phyloP scores from a whole-genome alignment of 2,888 invertebrate genomes.

The Cremastobaeus sp. region DNA sequence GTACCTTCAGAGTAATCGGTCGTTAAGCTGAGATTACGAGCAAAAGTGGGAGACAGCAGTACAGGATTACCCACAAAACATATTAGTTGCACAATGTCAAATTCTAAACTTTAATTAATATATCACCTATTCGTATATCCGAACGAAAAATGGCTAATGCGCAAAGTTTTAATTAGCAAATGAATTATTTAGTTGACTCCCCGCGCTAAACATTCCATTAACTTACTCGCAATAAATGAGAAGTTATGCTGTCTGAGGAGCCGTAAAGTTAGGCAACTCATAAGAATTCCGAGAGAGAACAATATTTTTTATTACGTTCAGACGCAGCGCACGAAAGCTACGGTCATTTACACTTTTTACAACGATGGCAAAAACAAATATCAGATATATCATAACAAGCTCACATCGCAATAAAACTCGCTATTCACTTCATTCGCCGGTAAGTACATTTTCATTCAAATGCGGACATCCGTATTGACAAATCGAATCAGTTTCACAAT shows the following conservation, averaged over 20 bases:
- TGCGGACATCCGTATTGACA: conserved; percentile 4
- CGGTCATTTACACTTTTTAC: no score
- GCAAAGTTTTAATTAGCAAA: no score
- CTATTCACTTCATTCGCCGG: background rate
- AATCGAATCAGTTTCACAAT: conserved; percentile 3
- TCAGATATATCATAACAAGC: no score
- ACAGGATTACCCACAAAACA: conserved; percentile 38
- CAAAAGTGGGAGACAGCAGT: conserved; percentile 12
- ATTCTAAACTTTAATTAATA: conserved; percentile 42
- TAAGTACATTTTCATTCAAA: conserved; percentile 5
- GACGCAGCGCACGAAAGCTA: no score
- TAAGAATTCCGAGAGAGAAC: no score
- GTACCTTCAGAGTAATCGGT: conserved; percentile 47
- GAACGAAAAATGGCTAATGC: conserved; percentile 19
- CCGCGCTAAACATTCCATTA: no score
- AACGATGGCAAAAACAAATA: no score
- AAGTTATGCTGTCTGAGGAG: no score
- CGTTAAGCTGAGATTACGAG: conserved; percentile 49
- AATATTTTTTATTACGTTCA: no score
- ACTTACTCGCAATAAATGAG: no score
- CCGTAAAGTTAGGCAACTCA: no score
- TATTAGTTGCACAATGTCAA: conserved; percentile 36
- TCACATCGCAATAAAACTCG: background rate
- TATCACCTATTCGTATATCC: background rate
- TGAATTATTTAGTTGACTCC: no score